phyloP scores from a whole-genome alignment of 2,888 invertebrate genomes.

The Timema cristinae region DNA sequence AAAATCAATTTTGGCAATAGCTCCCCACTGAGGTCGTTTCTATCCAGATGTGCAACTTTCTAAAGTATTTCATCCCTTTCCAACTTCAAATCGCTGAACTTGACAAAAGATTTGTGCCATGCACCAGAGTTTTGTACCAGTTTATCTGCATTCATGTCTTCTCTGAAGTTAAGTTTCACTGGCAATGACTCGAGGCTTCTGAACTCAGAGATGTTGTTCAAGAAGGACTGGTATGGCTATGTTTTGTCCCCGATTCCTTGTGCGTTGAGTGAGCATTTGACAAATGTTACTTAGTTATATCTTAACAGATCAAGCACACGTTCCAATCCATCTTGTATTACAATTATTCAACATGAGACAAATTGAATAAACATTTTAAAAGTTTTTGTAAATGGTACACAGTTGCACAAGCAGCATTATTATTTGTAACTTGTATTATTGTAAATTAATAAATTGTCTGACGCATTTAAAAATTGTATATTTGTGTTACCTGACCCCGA shows the following conservation, averaged over 20 bases:
- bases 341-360: not conserved
- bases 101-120: not conserved
- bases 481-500: no score
- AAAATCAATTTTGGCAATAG: not conserved
- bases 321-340: conserved; percentile 9
- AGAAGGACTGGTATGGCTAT: not conserved
- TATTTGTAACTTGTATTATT: no score
- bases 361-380: not conserved
- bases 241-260: not conserved
- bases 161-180: conserved; percentile 8
- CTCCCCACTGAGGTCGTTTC: conserved; percentile 1
- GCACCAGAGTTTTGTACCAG: not conserved
- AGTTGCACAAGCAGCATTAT: no score
- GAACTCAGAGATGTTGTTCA: conserved; percentile 1
- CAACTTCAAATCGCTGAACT: not conserved
- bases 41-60: not conserved
- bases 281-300: no score
- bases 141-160: not conserved
- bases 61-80: not conserved
- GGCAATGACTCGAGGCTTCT: conserved; percentile 11
- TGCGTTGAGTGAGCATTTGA: not conserved
- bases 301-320: not conserved
- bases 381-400: no score
- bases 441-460: no score
- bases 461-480: no score